These are phyloP conservation scores for Raphicerus campestris DNA, from an alignment of 2,113 vertebrate genomes.

Conservation along the genomic window DNA sequence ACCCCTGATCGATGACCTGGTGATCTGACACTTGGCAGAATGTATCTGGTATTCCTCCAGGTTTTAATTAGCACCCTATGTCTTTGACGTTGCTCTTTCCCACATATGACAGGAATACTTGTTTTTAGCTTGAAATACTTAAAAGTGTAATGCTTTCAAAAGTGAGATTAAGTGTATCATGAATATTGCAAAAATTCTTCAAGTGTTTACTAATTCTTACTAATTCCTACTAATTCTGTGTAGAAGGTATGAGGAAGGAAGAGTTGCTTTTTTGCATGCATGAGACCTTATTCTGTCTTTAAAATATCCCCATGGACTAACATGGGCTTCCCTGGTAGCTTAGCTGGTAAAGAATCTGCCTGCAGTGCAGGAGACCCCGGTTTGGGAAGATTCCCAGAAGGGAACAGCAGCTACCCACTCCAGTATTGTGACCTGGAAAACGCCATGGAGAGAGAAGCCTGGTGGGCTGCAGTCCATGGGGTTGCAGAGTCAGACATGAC, in stretches of 20 bases:
- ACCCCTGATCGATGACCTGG: neutral
- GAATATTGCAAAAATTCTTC: neutral
- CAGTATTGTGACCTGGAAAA: neutral
- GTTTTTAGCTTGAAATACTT: neutral
- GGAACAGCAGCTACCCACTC: neutral
- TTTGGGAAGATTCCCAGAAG: neutral
- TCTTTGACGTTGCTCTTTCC: neutral
- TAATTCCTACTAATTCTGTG: neutral
- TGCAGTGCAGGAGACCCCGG: neutral
- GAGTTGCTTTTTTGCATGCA: neutral
- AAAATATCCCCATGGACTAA: neutral
- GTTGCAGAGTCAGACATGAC: neutral
- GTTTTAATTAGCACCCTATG: neutral
- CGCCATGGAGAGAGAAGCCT: neutral
- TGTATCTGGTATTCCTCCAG: neutral
- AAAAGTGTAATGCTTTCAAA: neutral
- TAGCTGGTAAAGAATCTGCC: neutral
- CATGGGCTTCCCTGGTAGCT: neutral
- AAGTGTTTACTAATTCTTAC: neutral
- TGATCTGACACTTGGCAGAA: neutral
- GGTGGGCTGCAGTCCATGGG: neutral
- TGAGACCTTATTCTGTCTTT: neutral
- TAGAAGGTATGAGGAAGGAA: neutral
- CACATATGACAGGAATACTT: neutral
- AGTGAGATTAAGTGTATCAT: neutral